Evolutionary conservation across 2,113 vertebrate genomes (phyloP), one percentile per base, ranked within the genome.

Genomic region (Mugil cephalus): DNA sequence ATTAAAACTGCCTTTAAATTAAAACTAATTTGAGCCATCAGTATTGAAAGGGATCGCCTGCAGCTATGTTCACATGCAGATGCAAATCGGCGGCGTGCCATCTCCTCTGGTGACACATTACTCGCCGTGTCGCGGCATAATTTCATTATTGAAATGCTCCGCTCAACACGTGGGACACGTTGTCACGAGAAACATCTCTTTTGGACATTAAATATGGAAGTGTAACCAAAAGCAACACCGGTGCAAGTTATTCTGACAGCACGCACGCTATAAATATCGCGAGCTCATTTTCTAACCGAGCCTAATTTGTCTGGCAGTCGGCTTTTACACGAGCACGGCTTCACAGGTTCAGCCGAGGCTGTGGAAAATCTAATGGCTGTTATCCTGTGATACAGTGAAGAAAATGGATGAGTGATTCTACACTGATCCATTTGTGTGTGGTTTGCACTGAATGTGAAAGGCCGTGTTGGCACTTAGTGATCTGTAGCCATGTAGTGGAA

Each of bases 331-430:
- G 14, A 68, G 2, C 21, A 8, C 10, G 6, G 69, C 70, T 87
- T 84, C 71, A 64, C 68, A 74, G 51, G 58, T 80, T 74, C 85
- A 51, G 11, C 8, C 51, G 46, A 72, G 21, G 58, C 69, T 68
- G 80, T 48, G 60, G 60, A 47, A 50, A 47, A 39, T 15, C 13
- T 3, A 34, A 62, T 11, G 19, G 40, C 48, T 66, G 8, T 66
- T 66, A 40, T 66, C 14, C 0, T 38, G 18, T 56, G 34, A 61
- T 15, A 34, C 8, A 42, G 59, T 7, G 12, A 67, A 17, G 15
- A 70, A 62, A 40, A 70, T 17, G 55, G 42, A 55, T 51, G 34
- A 56, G 52, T 15, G 58, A 14, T 21, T 70, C 13, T 63, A 38
- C 53, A 6, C 12, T n/a, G 6, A 50, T 50, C 7, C 48, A 53